Percentiles rank a stretch among this genome's conserved stretches.
Conservation (phyloP, 1,140 invertebrate genomes). For the Pristionchus pacificus region DNA sequence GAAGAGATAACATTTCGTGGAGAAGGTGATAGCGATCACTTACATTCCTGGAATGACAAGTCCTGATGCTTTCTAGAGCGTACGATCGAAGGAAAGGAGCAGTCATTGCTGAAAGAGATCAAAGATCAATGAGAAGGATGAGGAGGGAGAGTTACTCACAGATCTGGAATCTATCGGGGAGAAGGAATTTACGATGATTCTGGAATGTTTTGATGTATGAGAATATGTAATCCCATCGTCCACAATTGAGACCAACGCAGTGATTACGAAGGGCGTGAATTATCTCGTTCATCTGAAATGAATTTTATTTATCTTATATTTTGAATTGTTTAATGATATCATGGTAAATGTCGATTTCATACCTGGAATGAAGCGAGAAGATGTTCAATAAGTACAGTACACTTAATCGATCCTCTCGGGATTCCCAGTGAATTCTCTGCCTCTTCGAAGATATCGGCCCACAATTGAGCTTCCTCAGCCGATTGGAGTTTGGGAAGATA, state of each 20-base stretch:
- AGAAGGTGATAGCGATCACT: neutral
- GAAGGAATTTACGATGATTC: slow-evolving; percentile 64
- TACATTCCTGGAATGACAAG: slow-evolving; percentile 65
- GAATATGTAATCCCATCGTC: slow-evolving; percentile 73
- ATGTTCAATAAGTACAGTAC: slow-evolving; percentile 72
- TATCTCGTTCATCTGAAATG: slow-evolving; percentile 70
- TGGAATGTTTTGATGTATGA: slow-evolving; percentile 67
- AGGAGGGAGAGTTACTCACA: slow-evolving; percentile 35
- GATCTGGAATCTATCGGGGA: slow-evolving; percentile 68
- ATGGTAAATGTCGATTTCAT: neutral
- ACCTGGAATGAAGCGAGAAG: slow-evolving; percentile 64
- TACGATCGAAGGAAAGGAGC: slow-evolving; percentile 67
- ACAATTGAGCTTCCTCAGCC: slow-evolving; percentile 65
- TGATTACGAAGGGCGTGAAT: slow-evolving; percentile 68
- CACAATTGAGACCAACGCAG: slow-evolving; percentile 71
- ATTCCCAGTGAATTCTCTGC: slow-evolving; percentile 64
- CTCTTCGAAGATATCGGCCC: slow-evolving; percentile 73
- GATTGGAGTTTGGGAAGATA: slow-evolving; percentile 71
- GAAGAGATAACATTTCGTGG: neutral
- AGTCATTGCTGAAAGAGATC: slow-evolving; percentile 62
- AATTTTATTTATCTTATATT: slow-evolving; percentile 7
- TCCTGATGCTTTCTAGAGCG: slow-evolving; percentile 65
- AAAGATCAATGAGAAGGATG: too few relatives aligned
- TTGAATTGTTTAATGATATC: slow-evolving; percentile 10
- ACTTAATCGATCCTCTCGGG: slow-evolving; percentile 67